Base-by-base conservation (phyloP, 2,888 invertebrate species). In the Agonopterix subpropinquella region DNA sequence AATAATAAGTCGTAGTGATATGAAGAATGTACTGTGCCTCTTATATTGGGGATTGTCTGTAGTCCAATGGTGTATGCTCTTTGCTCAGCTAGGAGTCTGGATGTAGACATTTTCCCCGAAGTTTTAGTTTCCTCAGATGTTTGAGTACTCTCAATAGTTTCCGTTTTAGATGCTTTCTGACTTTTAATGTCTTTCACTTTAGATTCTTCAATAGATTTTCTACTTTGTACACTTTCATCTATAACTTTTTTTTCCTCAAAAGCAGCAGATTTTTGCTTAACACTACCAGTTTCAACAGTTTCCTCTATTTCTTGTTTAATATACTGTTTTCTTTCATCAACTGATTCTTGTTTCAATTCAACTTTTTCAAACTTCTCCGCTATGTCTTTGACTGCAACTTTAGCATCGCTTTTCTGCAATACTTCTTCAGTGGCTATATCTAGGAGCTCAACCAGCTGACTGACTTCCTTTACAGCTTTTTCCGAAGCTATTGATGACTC, bases 21-120 rank as follows among this genome's bases (percentile, higher is more conserved):
- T 0, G 78, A 76, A 4, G 79, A 76, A 45, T 81, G 73, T 0
- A 68, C 64, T 11, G 66, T 64, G 1, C 76, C 80, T 62, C 67
- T 76, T 28, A 88, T 77, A 49, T 80, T 77, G 1, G 81, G 80
- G 52, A 88, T 85, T 2, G 82, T 80, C 58, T 87, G 78, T 15
- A 79, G 57, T 1, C 87, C 87, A 53, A 80, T 69, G 0, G 64
- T 64, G 43, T 73, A 84, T 9, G 76, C 70, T 55, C 70, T 74
- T 50, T 81, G 76, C 45, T 83, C 76, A 1, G 80, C 64, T 13
- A 72, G 48, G 13, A 57, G 46, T 45, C 55, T 64, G 2, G 67
- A 53, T 35, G 63, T 65, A 9, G 59, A 53, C 13, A 53, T 56
- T 51, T 56, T 47, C 3, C 36, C 45, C 1, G 43, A 44, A 10